Evolutionary conservation across 1,140 invertebrate genomes (phyloP).

Genomic region (Lordiphosa mommai): DNA sequence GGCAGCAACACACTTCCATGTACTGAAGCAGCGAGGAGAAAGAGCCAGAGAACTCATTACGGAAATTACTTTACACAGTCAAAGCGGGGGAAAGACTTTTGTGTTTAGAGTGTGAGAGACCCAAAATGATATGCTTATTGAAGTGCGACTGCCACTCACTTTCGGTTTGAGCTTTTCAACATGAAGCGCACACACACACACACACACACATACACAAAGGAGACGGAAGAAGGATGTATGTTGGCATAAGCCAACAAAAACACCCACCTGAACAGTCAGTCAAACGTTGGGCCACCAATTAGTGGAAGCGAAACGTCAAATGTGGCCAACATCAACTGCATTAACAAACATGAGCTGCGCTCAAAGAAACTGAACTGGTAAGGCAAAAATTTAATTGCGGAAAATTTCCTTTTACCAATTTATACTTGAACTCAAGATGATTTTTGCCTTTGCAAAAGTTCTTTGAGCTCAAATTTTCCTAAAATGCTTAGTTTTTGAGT

Average conservation of each 20-base stretch:
- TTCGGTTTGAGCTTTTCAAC: constrained; percentile 16
- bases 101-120: constrained; percentile 1
- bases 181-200: constrained; percentile 21
- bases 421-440: too few relatives aligned
- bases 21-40: constrained; percentile 19
- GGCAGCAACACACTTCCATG: constrained; percentile 66
- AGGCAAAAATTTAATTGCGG: too few relatives aligned
- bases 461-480: too few relatives aligned
- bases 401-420: too few relatives aligned
- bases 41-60: constrained; percentile 59
- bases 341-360: neutral
- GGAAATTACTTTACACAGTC: constrained; percentile 67
- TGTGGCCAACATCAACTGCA: constrained; percentile 1
- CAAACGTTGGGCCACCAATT: constrained; percentile 3
- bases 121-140: constrained; percentile 61
- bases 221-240: too few relatives aligned
- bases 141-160: constrained; percentile 38
- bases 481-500: too few relatives aligned
- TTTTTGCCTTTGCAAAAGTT: too few relatives aligned
- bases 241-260: constrained; percentile 14
- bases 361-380: too few relatives aligned
- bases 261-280: neutral
- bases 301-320: constrained; percentile 1
- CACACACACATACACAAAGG: constrained; percentile 2
- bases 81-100: constrained; percentile 20